Base-by-base conservation (phyloP, 2,888 invertebrate species). In the Sphaerolaimus hirsutus region DNA sequence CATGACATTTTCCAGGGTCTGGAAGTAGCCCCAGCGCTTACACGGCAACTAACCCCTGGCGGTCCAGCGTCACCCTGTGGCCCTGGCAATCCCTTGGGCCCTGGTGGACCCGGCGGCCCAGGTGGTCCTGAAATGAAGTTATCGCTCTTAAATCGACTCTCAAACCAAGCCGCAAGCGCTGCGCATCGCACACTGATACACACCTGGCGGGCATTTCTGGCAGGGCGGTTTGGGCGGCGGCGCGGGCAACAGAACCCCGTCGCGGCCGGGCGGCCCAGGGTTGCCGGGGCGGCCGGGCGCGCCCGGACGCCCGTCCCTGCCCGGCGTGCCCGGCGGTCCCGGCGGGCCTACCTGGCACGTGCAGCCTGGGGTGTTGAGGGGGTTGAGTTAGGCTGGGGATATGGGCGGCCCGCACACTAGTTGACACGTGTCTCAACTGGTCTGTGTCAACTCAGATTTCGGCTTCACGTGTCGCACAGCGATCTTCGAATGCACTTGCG, bases 201-300 rank as follows among this genome's bases (percentile, higher is more conserved):
- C 5, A 32, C 44, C 47, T 14, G 43, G 41, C 14, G 56, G 58
- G 29, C 54, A 55, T 40, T 61, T 61, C 49, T 62, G 61, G 48
- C 61, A 61, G 44, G 61, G 61, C 17, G 61, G 59, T 47, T 60
- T 60, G 24, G 61, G 61, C 41, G 61, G 61, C 32, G 61, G 61
- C 36, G 60, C 60, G 12, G 61, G 61, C 10, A 61, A 53, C 21
- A 62, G 55, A 14, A 56, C 50, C 7, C 56, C 56, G 41, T 56
- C 56, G 4, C 56, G 42, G 1, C 56, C 56, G 1, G 57, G 56
- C 17, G 58, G 55, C n/a, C 56, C 56, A 2, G 56, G 56, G 32
- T 56, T 58, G 27, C 56, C 57, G n/a, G 57, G 58, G n/a, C 57
- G 50, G 21, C 56, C 56, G 4, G 56, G 58, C 7, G 56, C 56